These are phyloP conservation scores for Aphelenchoides avenae DNA, from an alignment of 1,140 invertebrate species.

Conservation along the genomic window DNA sequence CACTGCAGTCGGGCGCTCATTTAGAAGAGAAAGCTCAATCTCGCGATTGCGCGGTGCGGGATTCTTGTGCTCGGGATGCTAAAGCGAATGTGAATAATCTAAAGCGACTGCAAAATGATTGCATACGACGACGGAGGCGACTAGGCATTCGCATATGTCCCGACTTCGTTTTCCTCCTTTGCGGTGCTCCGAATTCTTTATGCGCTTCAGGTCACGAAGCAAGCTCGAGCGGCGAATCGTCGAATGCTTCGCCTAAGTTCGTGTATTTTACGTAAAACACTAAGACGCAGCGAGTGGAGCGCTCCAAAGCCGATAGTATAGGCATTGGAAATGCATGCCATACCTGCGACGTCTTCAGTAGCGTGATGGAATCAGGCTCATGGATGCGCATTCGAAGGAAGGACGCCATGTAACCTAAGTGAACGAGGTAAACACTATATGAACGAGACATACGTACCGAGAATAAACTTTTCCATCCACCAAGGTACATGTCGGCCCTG, in stretches of 20 bases:
- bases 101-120: too few relatives aligned
- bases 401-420: slow-evolving; percentile 53
- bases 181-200: slow-evolving; percentile 51
- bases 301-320: background rate
- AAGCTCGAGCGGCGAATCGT: slow-evolving; percentile 52
- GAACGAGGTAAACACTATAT: too few relatives aligned
- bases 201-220: slow-evolving; percentile 49
- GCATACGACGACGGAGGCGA: slow-evolving; percentile 5
- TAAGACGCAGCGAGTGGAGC: too few relatives aligned
- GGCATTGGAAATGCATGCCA: background rate
- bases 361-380: slow-evolving; percentile 57
- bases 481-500: slow-evolving; percentile 35
- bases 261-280: too few relatives aligned
- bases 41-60: too few relatives aligned
- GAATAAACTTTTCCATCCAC: slow-evolving; percentile 53
- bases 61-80: too few relatives aligned
- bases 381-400: slow-evolving; percentile 49
- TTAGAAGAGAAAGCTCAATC: too few relatives aligned
- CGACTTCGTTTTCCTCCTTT: slow-evolving; percentile 18
- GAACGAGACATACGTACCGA: too few relatives aligned
- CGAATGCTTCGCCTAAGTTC: slow-evolving; percentile 45
- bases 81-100: too few relatives aligned
- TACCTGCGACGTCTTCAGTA: slow-evolving; percentile 50
- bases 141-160: slow-evolving; percentile 46
- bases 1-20: too few relatives aligned